Evolutionary conservation across 2,797 vertebrate species (phyloP).

Genomic region (Pseudochirops cupreus): DNA sequence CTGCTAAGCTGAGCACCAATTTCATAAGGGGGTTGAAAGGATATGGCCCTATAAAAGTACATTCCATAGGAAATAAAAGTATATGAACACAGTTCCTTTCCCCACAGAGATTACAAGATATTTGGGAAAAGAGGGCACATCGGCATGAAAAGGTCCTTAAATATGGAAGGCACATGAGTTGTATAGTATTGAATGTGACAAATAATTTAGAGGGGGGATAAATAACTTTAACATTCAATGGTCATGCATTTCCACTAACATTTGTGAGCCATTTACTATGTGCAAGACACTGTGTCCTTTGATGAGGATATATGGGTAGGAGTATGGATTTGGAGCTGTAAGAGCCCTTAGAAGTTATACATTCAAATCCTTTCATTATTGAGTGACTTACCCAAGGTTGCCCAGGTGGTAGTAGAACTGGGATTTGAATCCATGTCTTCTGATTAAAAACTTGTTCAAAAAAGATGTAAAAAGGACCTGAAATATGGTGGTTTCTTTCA

Average conservation of each 20-base stretch:
- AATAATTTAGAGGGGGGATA: not conserved
- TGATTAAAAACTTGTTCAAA: not conserved
- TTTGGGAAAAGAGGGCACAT: not conserved
- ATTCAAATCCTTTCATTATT: not conserved
- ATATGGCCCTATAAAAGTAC: not conserved
- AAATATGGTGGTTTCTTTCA: not conserved
- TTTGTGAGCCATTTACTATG: not conserved
- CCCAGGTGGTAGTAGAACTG: not conserved
- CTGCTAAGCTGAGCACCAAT: not conserved
- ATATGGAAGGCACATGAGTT: not conserved
- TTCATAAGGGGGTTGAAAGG: not conserved
- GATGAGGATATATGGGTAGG: not conserved
- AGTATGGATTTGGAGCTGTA: not conserved
- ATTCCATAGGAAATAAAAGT: not conserved
- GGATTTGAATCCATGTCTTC: not conserved
- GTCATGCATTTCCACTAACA: not conserved
- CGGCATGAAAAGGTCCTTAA: not conserved
- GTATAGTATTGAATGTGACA: not conserved
- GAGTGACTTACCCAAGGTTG: not conserved
- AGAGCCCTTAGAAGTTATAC: not conserved
- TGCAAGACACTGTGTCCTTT: not conserved
- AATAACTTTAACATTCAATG: not conserved
- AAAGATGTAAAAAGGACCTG: not conserved
- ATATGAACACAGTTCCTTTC: not conserved
- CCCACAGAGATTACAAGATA: not conserved